Conservation (phyloP, 2,113 vertebrate genomes). For the Pterocles burchelli region DNA sequence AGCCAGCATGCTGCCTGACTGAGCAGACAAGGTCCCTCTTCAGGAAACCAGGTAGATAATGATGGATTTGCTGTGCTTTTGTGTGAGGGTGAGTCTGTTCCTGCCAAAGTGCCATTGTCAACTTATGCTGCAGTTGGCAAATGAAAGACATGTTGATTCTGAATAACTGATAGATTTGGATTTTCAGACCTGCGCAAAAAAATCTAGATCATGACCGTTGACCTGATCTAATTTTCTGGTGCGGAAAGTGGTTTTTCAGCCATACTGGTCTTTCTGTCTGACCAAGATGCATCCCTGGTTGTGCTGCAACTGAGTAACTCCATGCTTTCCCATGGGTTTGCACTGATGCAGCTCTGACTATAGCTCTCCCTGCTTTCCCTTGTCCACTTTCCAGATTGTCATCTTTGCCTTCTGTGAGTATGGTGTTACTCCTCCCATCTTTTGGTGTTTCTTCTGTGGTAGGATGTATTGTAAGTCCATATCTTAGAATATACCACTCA, state of each 20-base stretch:
- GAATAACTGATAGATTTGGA: background rate
- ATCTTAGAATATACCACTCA: background rate
- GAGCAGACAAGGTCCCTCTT: background rate
- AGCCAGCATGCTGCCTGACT: background rate
- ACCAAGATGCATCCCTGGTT: background rate
- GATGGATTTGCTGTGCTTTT: background rate
- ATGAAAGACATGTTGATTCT: background rate
- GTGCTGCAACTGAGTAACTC: background rate
- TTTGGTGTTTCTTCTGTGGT: background rate
- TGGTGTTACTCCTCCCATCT: background rate
- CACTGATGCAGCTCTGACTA: background rate
- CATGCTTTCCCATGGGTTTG: background rate
- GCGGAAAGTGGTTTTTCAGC: background rate
- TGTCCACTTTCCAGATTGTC: background rate
- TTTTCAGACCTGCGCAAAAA: background rate
- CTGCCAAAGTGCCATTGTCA: background rate
- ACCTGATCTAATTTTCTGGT: background rate
- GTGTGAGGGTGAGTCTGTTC: background rate
- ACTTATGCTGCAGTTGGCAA: background rate
- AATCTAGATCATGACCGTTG: background rate
- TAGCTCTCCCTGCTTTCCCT: background rate
- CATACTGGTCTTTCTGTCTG: background rate
- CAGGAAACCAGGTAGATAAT: background rate
- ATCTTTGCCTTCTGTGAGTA: background rate
- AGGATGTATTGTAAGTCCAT: fast-evolving